Conservation (phyloP, 2,888 invertebrate species). For the Cyclophora punctaria region DNA sequence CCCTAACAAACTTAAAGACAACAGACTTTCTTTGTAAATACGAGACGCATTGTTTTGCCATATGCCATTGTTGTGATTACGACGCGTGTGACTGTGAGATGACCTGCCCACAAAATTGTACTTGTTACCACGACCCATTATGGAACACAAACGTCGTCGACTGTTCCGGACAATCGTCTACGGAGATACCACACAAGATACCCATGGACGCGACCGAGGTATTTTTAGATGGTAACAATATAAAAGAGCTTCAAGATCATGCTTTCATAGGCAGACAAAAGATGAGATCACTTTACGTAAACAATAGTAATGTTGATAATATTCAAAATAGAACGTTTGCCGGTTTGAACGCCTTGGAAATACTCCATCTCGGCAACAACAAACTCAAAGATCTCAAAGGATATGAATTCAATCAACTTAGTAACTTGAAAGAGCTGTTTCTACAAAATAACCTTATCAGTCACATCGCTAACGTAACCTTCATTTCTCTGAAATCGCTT, state of each 20-base stretch:
- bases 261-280: conserved; percentile 93
- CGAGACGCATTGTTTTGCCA: conserved; percentile 93
- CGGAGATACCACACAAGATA: conserved; percentile 87
- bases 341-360: conserved; percentile 85
- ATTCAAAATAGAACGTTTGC: conserved; percentile 94
- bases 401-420: conserved; percentile 88
- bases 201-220: conserved; percentile 97
- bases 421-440: conserved; percentile 86
- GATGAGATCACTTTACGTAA: conserved; percentile 89
- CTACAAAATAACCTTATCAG: conserved; percentile 89
- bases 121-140: conserved; percentile 94
- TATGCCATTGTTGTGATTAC: conserved; percentile 97
- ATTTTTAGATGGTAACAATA: conserved; percentile 92
- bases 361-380: conserved; percentile 90
- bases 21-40: conserved; percentile 94
- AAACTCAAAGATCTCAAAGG: conserved; percentile 85
- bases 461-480: conserved; percentile 86
- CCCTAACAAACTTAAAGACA: conserved; percentile 83
- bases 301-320: conserved; percentile 87
- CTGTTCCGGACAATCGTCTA: conserved; percentile 86
- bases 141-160: conserved; percentile 96
- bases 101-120: conserved; percentile 95
- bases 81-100: conserved; percentile 98
- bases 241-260: conserved; percentile 88
- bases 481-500: conserved; percentile 84